Conservation (phyloP, 2,888 invertebrate genomes). For the Ornithoptera alexandrae region DNA sequence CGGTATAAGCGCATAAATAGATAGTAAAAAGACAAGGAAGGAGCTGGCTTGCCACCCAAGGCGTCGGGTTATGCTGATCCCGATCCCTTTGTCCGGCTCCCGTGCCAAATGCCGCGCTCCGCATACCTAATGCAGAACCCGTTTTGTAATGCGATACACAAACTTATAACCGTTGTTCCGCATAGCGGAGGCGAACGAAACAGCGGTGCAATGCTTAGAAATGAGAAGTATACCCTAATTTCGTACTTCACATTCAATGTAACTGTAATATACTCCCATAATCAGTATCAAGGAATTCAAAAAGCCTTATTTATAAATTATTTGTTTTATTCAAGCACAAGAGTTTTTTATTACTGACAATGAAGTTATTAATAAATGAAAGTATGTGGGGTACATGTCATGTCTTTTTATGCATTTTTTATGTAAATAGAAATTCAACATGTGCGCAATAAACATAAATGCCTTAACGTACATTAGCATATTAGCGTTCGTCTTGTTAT, state of each 20-base stretch:
- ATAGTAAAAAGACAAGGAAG: conserved; percentile 23
- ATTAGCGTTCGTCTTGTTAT: background rate
- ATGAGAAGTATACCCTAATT: conserved; percentile 11
- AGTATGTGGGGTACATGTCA: too few species aligned
- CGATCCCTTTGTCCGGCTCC: conserved; percentile 58
- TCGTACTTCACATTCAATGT: background rate
- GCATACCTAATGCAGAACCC: conserved; percentile 62
- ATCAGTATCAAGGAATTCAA: too few species aligned
- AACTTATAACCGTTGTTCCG: conserved; percentile 55
- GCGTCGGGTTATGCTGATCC: conserved; percentile 64
- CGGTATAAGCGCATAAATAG: conserved; percentile 11
- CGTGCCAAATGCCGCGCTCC: conserved; percentile 61
- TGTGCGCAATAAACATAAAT: background rate
- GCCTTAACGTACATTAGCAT: background rate
- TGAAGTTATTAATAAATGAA: background rate
- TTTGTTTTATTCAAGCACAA: background rate
- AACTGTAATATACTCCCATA: background rate
- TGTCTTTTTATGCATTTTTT: too few species aligned
- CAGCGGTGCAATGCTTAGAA: conserved; percentile 8
- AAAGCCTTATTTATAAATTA: background rate
- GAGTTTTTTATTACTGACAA: background rate
- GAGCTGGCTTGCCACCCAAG: conserved; percentile 57
- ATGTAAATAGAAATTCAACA: too few species aligned
- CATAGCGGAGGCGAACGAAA: conserved; percentile 18
- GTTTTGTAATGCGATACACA: conserved; percentile 59